These are phyloP conservation scores for Sphecodes monilicornis DNA, from an alignment of 2,888 invertebrate genomes.

Conservation along the genomic window DNA sequence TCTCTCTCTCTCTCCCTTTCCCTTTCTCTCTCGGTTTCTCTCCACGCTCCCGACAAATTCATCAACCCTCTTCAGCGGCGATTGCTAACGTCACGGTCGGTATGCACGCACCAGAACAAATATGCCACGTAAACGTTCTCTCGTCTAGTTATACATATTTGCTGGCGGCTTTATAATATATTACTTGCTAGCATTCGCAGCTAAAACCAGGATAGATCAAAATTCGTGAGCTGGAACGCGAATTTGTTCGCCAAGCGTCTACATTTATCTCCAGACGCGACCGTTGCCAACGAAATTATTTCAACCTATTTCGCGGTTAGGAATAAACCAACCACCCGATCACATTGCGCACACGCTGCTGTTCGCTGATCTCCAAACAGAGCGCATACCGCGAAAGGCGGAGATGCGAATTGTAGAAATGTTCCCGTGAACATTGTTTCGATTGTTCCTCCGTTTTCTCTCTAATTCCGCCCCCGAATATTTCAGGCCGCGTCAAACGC, in stretches of 20 bases:
- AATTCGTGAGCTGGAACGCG: not conserved
- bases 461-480: conserved; percentile 12
- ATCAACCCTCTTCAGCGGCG: conserved; percentile 63
- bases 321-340: not conserved
- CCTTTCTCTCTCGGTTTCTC: conserved; percentile 8
- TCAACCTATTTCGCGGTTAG: not conserved
- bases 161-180: conserved; percentile 33
- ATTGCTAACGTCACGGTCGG: conserved; percentile 57
- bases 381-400: not conserved
- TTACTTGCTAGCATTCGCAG: conserved; percentile 14
- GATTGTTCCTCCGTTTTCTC: not conserved
- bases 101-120: conserved; percentile 52
- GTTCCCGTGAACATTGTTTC: not conserved
- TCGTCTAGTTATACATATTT: conserved; percentile 30
- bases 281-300: not conserved
- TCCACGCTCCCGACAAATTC: conserved; percentile 55
- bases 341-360: not conserved
- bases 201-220: conserved; percentile 15
- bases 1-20: not conserved
- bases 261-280: not conserved
- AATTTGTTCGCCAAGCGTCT: not conserved
- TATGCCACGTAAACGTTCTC: conserved; percentile 49
- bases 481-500: conserved; percentile 25
- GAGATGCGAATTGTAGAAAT: conserved; percentile 5
- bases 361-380: not conserved